These are phyloP conservation scores for Hydraecia micacea DNA, from an alignment of 2,888 invertebrate genomes.

Conservation along the genomic window DNA sequence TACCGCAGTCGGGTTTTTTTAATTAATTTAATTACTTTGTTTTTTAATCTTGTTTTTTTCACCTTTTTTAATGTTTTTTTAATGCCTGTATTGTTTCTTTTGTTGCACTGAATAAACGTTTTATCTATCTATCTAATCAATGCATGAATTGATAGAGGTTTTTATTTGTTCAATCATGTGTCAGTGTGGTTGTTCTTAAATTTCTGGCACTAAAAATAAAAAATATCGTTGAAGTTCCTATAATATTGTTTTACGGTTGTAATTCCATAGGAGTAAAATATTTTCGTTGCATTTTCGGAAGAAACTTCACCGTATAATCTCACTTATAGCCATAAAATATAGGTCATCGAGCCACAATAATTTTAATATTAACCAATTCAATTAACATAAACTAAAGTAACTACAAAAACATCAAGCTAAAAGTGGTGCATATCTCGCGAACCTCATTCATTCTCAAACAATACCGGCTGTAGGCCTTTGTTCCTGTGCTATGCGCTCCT, in stretches of 20 bases:
- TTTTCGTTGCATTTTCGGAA: background rate
- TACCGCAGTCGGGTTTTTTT: too few relatives aligned
- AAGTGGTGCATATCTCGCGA: slow-evolving; percentile 37
- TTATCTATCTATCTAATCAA: too few relatives aligned
- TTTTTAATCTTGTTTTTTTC: too few relatives aligned
- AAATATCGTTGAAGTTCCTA: background rate
- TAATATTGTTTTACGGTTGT: background rate
- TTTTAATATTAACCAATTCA: background rate
- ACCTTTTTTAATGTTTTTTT: too few relatives aligned
- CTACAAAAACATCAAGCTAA: slow-evolving; percentile 29
- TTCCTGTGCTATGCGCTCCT: slow-evolving; percentile 41
- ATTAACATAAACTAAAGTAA: slow-evolving; percentile 2
- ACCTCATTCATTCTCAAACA: slow-evolving; percentile 50
- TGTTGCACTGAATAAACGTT: too few relatives aligned
- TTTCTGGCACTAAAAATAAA: background rate
- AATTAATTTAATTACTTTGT: too few relatives aligned
- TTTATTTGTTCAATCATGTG: background rate
- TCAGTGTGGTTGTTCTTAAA: too few relatives aligned
- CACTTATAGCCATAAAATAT: background rate
- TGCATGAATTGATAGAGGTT: too few relatives aligned
- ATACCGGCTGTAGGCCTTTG: slow-evolving; percentile 47
- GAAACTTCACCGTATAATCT: background rate
- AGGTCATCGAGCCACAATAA: background rate
- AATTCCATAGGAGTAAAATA: background rate
- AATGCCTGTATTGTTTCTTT: too few relatives aligned